Evolutionary conservation across 2,113 vertebrate genomes (phyloP).

Genomic region (Meleagris gallopavo): DNA sequence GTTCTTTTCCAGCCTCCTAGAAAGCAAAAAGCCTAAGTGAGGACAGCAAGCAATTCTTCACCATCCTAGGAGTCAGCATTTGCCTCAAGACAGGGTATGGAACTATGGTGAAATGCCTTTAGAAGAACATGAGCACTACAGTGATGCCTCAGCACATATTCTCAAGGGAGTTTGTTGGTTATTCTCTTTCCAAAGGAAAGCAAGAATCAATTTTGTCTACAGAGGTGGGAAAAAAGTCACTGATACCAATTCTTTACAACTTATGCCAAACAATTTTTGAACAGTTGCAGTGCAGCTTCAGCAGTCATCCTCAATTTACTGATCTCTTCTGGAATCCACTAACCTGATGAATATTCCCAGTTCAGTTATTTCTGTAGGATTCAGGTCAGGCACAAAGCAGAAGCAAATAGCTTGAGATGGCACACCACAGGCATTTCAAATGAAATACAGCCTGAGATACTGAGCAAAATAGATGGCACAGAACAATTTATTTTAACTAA

Average conservation of each 20-base stretch:
- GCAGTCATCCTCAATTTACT: background rate
- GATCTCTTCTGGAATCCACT: background rate
- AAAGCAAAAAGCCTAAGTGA: background rate
- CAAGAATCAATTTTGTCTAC: background rate
- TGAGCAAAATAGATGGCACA: background rate
- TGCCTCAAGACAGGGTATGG: background rate
- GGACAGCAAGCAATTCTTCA: background rate
- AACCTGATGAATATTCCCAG: fast-evolving
- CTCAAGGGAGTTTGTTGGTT: background rate
- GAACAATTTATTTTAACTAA: background rate
- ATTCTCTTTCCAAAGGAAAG: background rate
- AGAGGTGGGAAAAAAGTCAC: background rate
- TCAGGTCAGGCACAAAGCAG: background rate
- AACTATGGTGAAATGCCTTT: fast-evolving
- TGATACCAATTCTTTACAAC: background rate
- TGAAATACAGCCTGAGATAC: background rate
- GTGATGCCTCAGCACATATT: background rate
- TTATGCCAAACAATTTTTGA: background rate
- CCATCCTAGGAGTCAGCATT: background rate
- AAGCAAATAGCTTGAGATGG: background rate
- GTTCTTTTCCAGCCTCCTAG: background rate
- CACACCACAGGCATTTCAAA: background rate
- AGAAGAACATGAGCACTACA: fast-evolving
- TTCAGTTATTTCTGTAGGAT: background rate
- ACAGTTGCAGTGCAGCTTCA: background rate